Evolutionary conservation across 2,113 vertebrate species (phyloP).

Genomic region (Tyrannus savana): DNA sequence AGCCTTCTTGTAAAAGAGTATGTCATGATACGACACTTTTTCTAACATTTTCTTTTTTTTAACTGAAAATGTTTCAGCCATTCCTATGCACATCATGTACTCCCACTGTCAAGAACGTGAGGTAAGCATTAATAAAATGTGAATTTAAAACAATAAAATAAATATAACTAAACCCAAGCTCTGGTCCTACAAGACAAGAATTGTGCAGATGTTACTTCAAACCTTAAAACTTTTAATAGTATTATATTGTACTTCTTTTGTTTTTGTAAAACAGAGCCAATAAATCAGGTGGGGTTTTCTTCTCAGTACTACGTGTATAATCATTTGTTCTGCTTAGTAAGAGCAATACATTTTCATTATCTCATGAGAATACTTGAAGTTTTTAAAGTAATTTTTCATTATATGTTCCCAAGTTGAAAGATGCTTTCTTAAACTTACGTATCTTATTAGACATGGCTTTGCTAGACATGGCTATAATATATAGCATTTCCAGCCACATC

Average conservation of each 20-base stretch:
- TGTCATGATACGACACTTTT: not conserved
- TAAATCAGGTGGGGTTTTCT: not conserved
- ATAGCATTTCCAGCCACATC: not conserved
- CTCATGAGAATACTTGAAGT: not conserved
- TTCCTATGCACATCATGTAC: not conserved
- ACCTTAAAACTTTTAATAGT: not conserved
- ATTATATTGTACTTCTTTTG: not conserved
- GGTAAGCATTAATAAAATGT: not conserved
- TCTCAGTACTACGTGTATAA: not conserved
- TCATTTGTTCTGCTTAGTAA: not conserved
- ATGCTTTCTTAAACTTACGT: not conserved
- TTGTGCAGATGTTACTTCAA: not conserved
- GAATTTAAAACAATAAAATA: not conserved
- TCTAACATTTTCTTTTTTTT: not conserved
- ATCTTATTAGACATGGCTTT: not conserved
- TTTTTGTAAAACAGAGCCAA: not conserved
- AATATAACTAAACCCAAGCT: not conserved
- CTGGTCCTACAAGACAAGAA: not conserved
- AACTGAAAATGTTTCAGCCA: not conserved
- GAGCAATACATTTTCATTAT: not conserved
- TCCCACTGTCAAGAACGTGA: not conserved
- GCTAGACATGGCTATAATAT: not conserved
- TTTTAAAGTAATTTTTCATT: constrained; percentile 4
- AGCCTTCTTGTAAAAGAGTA: not conserved
- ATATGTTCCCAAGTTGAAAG: not conserved